Conservation (phyloP, 2,113 vertebrate species). For the Lynx canadensis region DNA sequence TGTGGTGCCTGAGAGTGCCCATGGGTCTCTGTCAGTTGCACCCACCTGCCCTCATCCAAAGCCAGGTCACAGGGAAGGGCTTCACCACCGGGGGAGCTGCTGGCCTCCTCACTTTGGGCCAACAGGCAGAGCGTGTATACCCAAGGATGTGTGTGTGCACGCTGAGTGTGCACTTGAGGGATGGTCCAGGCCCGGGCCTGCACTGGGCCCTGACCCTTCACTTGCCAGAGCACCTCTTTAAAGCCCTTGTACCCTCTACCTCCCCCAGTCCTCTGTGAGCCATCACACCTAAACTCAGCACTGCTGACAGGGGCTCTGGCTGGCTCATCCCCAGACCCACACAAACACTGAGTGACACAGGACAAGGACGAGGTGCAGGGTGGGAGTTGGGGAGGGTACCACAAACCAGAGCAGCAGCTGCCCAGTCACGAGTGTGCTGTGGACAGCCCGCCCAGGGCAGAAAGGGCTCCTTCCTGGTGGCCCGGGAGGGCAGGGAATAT, state of each 20-base stretch:
- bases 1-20: slow-evolving; percentile 29
- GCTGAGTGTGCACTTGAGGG: neutral
- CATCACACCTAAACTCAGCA: neutral
- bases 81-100: neutral
- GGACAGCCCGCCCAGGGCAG: neutral
- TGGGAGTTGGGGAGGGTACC: neutral
- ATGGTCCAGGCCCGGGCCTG: neutral
- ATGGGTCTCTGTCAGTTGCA: neutral
- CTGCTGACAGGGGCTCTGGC: slow-evolving; percentile 63
- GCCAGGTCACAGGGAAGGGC: neutral
- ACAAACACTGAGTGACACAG: slow-evolving; percentile 73
- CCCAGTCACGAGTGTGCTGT: neutral
- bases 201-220: neutral
- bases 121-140: neutral
- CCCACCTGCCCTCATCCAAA: neutral
- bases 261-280: neutral
- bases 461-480: slow-evolving; percentile 36
- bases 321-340: slow-evolving; percentile 66
- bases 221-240: neutral
- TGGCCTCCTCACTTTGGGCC: neutral
- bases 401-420: slow-evolving; percentile 75
- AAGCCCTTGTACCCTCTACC: neutral
- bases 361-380: slow-evolving; percentile 26
- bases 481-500: neutral
- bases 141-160: neutral